Evolutionary conservation across 2,888 invertebrate genomes (phyloP), one percentile per base, ranked within the genome.

Genomic region (Ichneumoninae sp.): DNA sequence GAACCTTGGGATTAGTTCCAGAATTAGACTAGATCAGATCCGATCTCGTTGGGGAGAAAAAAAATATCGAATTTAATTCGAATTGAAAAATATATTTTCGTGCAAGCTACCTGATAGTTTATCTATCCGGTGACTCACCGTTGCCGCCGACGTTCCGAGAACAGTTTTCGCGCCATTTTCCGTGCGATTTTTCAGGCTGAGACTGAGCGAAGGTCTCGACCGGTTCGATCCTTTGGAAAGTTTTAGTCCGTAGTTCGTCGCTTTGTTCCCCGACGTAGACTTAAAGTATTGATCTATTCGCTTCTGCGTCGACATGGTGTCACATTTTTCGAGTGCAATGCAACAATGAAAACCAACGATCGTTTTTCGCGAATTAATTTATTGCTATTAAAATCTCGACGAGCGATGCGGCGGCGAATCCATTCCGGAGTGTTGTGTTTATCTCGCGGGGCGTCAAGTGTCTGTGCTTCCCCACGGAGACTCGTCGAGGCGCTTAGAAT

Each of bases 211-310:
- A 5, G 33, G 19, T 5, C 22, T 36, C 26, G 62, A 62, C 50
- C 78, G 69, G 33, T 36, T 70, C 10, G 22, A 5, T 19, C 1
- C 7, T 19, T 72, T 66, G 0, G 16, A 44, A 26, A 22, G 4
- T 68, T 80, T 79, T 1, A 1, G 52, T 13, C 13, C 16, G 1
- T 16, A 40, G 40, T 30, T 36, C 50, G 8, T 44, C 1, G 3
- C 10, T 44, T n/a, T 65, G 0, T 33, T 69, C 33, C 68, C 30
- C n/a, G 52, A 62, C 7, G 80, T 70, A 2, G 68, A 74, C 22
- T 80, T 80, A 30, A 65, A 80, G 16, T n/a, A 80, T 10, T 75
- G 57, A 75, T 80, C 80, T 19, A 80, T 75, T 50, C 69, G 75
- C 54, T 30, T 50, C 26, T 80, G 80, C 7, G 40, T 60, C 2